phyloP scores from a whole-genome alignment of 2,113 vertebrate genomes.

The Balaeniceps rex region DNA sequence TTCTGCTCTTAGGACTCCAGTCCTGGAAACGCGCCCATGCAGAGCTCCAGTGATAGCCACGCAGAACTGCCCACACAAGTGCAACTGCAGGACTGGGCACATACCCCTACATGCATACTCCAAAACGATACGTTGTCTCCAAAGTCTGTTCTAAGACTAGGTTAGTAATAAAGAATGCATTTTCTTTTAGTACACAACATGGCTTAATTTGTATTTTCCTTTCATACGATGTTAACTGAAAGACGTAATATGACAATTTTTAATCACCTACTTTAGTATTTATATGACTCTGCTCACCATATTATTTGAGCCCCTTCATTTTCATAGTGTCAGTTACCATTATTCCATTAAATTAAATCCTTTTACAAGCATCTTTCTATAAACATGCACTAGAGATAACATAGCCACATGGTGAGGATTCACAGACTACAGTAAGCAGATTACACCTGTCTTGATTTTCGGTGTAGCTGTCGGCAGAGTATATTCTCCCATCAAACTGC shows the following conservation, averaged over 20 bases:
- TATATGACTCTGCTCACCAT: neutral
- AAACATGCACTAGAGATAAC: slow-evolving; percentile 61
- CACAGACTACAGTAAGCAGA: slow-evolving; percentile 60
- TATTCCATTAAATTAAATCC: slow-evolving; percentile 69
- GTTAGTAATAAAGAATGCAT: neutral
- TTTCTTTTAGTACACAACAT: neutral
- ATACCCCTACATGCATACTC: fast-evolving
- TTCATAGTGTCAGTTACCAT: slow-evolving; percentile 60
- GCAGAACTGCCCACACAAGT: neutral
- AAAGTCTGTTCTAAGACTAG: neutral
- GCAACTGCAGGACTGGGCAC: neutral
- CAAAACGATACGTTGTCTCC: neutral
- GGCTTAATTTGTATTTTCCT: neutral
- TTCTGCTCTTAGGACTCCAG: neutral
- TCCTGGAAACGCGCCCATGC: neutral
- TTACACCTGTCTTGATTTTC: slow-evolving; percentile 65
- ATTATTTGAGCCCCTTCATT: slow-evolving; percentile 44
- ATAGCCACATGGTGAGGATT: slow-evolving; percentile 59
- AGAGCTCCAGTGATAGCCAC: neutral
- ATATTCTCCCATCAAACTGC: slow-evolving; percentile 54
- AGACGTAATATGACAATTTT: neutral
- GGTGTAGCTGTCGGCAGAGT: slow-evolving; percentile 41
- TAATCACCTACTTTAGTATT: neutral
- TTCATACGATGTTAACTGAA: neutral
- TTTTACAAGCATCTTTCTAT: slow-evolving; percentile 57